Base-by-base conservation (phyloP, 2,797 vertebrate species). In the Muscicapa striata region DNA sequence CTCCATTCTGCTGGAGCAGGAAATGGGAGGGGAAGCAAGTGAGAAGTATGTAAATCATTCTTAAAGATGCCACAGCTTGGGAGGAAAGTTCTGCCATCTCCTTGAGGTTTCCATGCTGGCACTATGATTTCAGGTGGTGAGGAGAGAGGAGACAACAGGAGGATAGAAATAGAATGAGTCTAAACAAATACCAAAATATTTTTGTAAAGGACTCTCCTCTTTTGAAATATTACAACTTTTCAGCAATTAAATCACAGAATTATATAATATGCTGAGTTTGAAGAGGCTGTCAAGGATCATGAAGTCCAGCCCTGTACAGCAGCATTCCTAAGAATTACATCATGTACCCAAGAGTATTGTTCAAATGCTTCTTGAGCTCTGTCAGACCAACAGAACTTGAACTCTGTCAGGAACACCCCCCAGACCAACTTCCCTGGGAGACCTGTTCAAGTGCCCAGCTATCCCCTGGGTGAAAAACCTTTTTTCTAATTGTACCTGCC, bases 261-360 rank as follows among this genome's bases (percentile, higher is more conserved):
- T 18, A 38, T 15, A 52, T 40, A 45, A 23, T 29, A 52, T n/a
- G 23, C 7, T 68, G 38, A 14, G 8, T 13, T 38, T 40, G 29
- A 85, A 61, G 10, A 13, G 19, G 8, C 8, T 1, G 2, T 27
- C 46, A 45, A 38, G 23, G n/a, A 45, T n/a, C 54, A 19, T 36
- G 2, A 2, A 19, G 11, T 52, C 22, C 22, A 38, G 10, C 27
- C 14, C n/a, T 17, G 40, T 23, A 38, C 10, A 45, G 15, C 23
- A 52, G 9, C 9, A 45, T 61, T 23, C 10, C n/a, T 46, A 38
- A 67, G 45, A 43, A 10, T 32, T 21, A 43, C 10, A 32, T 2
- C 0, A 0, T 26, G 14, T 43, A 27, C 17, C 17, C 10, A 5
- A 27, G 27, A 27, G n/a, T 10, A 38, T 10, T 27, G 11, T 43